phyloP scores from a whole-genome alignment of 2,888 invertebrate species.

The Ormyrus pomaceus region DNA sequence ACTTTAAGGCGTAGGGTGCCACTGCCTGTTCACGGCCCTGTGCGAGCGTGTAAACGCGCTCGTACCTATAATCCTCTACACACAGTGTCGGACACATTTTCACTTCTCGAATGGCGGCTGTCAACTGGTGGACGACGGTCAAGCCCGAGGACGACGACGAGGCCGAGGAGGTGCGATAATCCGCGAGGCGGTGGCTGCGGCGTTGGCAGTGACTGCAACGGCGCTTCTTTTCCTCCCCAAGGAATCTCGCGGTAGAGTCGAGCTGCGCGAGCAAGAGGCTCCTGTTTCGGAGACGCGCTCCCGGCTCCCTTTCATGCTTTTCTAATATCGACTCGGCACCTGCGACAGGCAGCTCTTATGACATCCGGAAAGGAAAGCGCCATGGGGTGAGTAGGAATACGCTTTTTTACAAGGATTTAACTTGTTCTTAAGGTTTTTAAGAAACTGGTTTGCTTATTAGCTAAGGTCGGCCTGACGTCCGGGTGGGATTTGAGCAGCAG shows the following conservation, averaged over 20 bases:
- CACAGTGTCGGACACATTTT: constrained; percentile 10
- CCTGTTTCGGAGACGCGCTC: too few species aligned
- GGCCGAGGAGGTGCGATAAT: too few species aligned
- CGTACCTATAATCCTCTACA: constrained; percentile 25
- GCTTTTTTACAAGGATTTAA: neutral
- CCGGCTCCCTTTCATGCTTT: constrained; percentile 33
- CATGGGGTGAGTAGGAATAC: constrained; percentile 82
- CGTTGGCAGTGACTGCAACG: neutral
- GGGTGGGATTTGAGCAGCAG: too few species aligned
- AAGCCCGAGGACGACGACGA: constrained; percentile 38
- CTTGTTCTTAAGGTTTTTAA: too few species aligned
- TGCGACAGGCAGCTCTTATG: constrained; percentile 76
- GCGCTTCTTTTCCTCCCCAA: neutral
- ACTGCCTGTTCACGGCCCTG: constrained; percentile 6
- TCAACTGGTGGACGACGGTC: constrained; percentile 68
- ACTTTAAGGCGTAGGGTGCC: neutral
- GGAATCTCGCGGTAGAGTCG: neutral
- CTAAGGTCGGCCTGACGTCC: too few species aligned
- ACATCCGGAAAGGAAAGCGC: constrained; percentile 86
- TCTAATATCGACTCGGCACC: constrained; percentile 26
- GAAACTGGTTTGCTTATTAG: too few species aligned
- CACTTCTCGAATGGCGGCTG: constrained; percentile 68
- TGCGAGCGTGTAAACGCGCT: constrained; percentile 35
- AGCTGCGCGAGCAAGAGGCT: neutral
- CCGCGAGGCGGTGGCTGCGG: neutral